A percentile compares a stretch with the other conserved stretches of the same genome.
phyloP scores from a whole-genome alignment of 2,113 vertebrate species.

The Camarhynchus parvulus region DNA sequence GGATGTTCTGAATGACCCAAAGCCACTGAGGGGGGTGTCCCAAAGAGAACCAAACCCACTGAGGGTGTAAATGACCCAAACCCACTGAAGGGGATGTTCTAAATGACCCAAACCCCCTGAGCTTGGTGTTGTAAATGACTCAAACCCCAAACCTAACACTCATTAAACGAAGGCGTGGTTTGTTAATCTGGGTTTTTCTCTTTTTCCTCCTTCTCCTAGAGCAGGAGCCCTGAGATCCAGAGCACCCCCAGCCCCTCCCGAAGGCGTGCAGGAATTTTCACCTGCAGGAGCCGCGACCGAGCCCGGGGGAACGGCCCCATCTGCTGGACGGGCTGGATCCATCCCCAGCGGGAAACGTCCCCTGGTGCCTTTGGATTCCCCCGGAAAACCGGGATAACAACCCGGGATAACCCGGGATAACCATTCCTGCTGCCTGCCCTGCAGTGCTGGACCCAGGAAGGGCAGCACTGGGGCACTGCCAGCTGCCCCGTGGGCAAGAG shows the following conservation, averaged over 20 bases:
- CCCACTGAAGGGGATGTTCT: fast-evolving
- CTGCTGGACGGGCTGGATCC: slow-evolving; percentile 4
- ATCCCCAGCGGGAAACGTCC: neutral
- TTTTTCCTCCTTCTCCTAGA: neutral
- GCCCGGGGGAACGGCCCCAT: neutral
- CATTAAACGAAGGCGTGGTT: neutral
- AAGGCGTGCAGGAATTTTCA: too few relatives aligned
- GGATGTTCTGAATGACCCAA: neutral
- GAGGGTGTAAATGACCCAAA: neutral
- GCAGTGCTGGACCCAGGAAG: neutral
- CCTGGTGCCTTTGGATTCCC: neutral
- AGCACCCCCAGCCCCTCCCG: fast-evolving
- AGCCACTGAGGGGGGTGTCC: neutral
- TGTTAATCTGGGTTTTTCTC: neutral
- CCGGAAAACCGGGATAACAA: neutral
- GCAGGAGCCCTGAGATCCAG: neutral
- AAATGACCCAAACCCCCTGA: neutral
- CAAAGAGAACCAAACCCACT: neutral
- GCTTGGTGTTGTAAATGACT: fast-evolving
- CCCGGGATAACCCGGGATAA: neutral
- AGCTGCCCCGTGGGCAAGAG: neutral
- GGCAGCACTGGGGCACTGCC: neutral
- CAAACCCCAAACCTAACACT: neutral
- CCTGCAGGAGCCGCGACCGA: neutral
- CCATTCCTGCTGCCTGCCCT: neutral